Evolutionary conservation across 1,140 invertebrate genomes (phyloP), one percentile per base, ranked within the genome.

Genomic region (Drosophila navojoa): DNA sequence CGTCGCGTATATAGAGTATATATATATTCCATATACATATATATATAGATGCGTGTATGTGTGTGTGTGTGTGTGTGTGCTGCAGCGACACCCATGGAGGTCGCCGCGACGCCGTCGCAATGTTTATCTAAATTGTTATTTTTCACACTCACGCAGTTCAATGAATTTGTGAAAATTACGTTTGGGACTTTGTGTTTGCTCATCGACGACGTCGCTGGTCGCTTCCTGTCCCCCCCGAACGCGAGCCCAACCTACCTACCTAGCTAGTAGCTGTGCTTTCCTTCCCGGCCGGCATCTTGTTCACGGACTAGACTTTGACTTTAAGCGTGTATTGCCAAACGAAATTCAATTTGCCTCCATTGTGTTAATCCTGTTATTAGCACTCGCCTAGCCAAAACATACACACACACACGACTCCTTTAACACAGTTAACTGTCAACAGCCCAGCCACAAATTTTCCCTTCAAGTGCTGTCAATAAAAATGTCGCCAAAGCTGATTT

Each of bases 61-160:
- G 16, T 38, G 15, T 63, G 15, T 47, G 22, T 49, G 19, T 42
- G 5, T 67, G 9, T 40, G 47, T 50, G 49, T 27, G 45, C 61
- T 42, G 71, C 40, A 27, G 38, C 67, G 79, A 77, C 81, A 79
- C 79, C 84, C 76, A 87, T 89, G 79, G 84, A 84, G 84, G 84
- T 87, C 62, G 73, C 62, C 69, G 57, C 63, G 73, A 60, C 80
- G 84, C 77, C 84, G 79, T 79, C 85, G 86, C 90, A 90, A 87
- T 91, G 79, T 91, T 91, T 91, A 91, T 91, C 90, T 91, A 91
- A 91, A 89, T 91, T 91, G 90, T 91, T 91, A 91, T 91, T 91
- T 91, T 91, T 91, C 90, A 91, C 90, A 91, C 90, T 91, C 81
- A 84, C 90, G 90, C 90, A 91, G 90, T 91, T 91, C 90, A 91